These are phyloP conservation scores for Lophochroa leadbeateri DNA, from an alignment of 2,113 vertebrate genomes.

Conservation along the genomic window DNA sequence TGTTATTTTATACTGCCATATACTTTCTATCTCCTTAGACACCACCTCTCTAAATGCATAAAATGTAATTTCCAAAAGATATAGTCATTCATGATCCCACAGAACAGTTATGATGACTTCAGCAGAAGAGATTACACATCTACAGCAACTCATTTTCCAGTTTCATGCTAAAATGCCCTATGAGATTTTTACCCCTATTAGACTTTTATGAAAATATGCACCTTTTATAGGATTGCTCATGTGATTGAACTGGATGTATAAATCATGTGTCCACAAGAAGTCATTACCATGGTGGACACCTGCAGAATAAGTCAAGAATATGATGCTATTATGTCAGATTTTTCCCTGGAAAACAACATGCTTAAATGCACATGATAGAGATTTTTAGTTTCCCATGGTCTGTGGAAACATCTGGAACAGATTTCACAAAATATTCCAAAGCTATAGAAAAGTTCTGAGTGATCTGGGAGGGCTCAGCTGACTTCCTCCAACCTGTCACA, in stretches of 20 bases:
- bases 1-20: slow-evolving; percentile 51
- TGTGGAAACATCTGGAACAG: slow-evolving; percentile 20
- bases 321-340: slow-evolving; percentile 40
- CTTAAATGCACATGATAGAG: slow-evolving; percentile 18
- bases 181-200: slow-evolving; percentile 64
- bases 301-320: slow-evolving; percentile 57
- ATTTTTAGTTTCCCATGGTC: not conserved
- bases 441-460: not conserved
- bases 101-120: slow-evolving; percentile 66
- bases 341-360: slow-evolving; percentile 35
- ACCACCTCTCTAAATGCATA: slow-evolving; percentile 39
- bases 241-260: slow-evolving; percentile 60
- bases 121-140: slow-evolving; percentile 62
- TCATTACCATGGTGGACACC: slow-evolving; percentile 59
- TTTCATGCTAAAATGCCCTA: slow-evolving; percentile 62
- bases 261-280: slow-evolving; percentile 61
- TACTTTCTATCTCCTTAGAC: slow-evolving; percentile 34
- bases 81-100: slow-evolving; percentile 43
- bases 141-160: slow-evolving; percentile 50
- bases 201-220: slow-evolving; percentile 68
- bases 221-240: slow-evolving; percentile 63
- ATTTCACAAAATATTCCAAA: slow-evolving; percentile 7
- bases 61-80: slow-evolving; percentile 53
- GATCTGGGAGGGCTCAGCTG: not conserved
- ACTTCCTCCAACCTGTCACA: not conserved